These are phyloP conservation scores for Temnothorax unifasciatus DNA, from an alignment of 2,888 invertebrate genomes.

Conservation along the genomic window DNA sequence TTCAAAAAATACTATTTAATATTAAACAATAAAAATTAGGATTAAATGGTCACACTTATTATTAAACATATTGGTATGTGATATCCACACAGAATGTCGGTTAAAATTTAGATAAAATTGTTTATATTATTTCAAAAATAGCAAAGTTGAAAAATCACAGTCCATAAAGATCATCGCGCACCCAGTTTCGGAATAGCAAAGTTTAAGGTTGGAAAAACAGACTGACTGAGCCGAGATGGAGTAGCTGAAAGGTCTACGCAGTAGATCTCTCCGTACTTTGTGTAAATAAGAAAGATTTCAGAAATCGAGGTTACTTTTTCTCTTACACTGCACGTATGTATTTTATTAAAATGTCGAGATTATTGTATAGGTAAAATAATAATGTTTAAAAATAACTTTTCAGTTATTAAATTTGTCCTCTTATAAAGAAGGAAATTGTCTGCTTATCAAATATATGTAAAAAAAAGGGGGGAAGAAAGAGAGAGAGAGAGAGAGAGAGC, in stretches of 20 bases:
- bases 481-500: neutral
- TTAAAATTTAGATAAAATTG: neutral
- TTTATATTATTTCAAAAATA: conserved; percentile 21
- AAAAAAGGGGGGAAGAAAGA: neutral
- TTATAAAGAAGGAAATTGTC: neutral
- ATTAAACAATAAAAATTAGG: neutral
- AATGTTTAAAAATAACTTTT: neutral
- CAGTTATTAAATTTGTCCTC: neutral
- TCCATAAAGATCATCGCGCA: conserved; percentile 9
- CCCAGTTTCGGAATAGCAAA: conserved; percentile 32
- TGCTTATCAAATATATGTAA: neutral
- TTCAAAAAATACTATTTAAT: neutral
- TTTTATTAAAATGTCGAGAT: conserved; percentile 3
- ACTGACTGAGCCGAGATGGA: conserved; percentile 10
- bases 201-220: conserved; percentile 37
- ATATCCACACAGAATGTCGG: neutral
- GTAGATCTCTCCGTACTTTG: neutral
- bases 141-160: conserved; percentile 25
- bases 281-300: conserved; percentile 28
- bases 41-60: neutral
- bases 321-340: conserved; percentile 3
- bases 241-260: conserved; percentile 21
- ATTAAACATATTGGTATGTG: neutral
- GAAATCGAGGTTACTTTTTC: neutral
- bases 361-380: conserved; percentile 9